phyloP scores from a whole-genome alignment of 2,888 invertebrate genomes.

The Tridacna gigas region DNA sequence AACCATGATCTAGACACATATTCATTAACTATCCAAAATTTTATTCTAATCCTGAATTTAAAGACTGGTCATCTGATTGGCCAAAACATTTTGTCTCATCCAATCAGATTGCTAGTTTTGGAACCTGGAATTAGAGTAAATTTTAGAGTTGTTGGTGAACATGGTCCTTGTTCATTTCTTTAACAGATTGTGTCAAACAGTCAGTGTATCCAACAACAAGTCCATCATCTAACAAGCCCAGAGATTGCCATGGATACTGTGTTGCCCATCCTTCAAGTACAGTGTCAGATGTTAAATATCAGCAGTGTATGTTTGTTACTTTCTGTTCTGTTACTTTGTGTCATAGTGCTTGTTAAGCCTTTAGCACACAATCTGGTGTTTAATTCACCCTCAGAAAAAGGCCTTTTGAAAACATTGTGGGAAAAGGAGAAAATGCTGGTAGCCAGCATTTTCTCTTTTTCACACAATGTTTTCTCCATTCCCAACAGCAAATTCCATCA shows the following conservation, averaged over 20 bases:
- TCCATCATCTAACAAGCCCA: constrained; percentile 42
- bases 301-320: constrained; percentile 45
- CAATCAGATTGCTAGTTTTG: no score
- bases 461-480: no score
- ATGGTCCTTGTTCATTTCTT: not conserved
- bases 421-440: constrained; percentile 2
- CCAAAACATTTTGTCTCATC: no score
- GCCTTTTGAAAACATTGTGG: not conserved
- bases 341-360: not conserved
- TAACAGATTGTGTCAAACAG: constrained; percentile 67
- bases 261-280: constrained; percentile 60
- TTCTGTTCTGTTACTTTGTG: not conserved
- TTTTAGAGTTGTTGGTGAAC: no score
- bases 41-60: no score
- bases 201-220: constrained; percentile 54
- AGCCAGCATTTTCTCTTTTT: not conserved
- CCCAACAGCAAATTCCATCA: no score
- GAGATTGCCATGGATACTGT: constrained; percentile 39
- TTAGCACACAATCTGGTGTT: not conserved
- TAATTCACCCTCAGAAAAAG: not conserved
- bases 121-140: no score
- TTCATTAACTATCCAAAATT: no score
- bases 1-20: no score
- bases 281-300: constrained; percentile 58
- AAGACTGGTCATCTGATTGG: no score